These are phyloP conservation scores for Dimorphilus gyrociliatus DNA, from an alignment of 2,888 invertebrate genomes.

Conservation along the genomic window DNA sequence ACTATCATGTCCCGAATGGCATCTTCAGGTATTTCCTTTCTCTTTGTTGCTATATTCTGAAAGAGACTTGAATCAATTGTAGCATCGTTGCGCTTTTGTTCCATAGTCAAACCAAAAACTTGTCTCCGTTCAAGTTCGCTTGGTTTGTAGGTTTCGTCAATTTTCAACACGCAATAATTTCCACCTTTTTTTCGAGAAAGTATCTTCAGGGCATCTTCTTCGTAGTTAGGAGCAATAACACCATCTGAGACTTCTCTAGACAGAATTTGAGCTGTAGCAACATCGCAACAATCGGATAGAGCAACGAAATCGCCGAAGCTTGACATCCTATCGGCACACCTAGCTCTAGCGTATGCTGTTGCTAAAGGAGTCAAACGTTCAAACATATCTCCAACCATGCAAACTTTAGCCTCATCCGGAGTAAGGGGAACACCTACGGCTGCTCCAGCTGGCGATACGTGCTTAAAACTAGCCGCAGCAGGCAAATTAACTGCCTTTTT, in stretches of 20 bases:
- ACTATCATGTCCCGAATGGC: conserved; percentile 79
- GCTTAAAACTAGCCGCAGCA: conserved; percentile 85
- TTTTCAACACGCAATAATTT: conserved; percentile 73
- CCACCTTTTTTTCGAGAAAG: conserved; percentile 88
- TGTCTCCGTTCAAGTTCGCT: conserved; percentile 61
- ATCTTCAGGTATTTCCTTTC: conserved; percentile 49
- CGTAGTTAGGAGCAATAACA: conserved; percentile 86
- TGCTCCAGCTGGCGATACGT: conserved; percentile 89
- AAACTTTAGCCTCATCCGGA: conserved; percentile 60
- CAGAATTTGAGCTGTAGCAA: conserved; percentile 73
- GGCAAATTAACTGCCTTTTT: conserved; percentile 60
- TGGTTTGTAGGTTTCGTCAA: conserved; percentile 72
- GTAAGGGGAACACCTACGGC: conserved; percentile 70
- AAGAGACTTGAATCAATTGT: conserved; percentile 60
- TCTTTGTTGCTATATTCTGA: conserved; percentile 57
- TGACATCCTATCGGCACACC: conserved; percentile 96
- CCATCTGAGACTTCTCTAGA: conserved; percentile 82
- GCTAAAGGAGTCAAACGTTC: conserved; percentile 61
- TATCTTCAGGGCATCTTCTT: conserved; percentile 61
- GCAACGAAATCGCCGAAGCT: conserved; percentile 97
- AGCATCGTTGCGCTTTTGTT: conserved; percentile 76
- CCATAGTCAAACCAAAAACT: conserved; percentile 64
- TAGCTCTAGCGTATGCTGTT: conserved; percentile 78
- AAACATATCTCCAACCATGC: conserved; percentile 74
- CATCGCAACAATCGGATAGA: conserved; percentile 76